A percentile compares a stretch with the other conserved stretches of the same genome.
Evolutionary conservation across 2,888 invertebrate species (phyloP).

Genomic region (Napeogenes sylphis): DNA sequence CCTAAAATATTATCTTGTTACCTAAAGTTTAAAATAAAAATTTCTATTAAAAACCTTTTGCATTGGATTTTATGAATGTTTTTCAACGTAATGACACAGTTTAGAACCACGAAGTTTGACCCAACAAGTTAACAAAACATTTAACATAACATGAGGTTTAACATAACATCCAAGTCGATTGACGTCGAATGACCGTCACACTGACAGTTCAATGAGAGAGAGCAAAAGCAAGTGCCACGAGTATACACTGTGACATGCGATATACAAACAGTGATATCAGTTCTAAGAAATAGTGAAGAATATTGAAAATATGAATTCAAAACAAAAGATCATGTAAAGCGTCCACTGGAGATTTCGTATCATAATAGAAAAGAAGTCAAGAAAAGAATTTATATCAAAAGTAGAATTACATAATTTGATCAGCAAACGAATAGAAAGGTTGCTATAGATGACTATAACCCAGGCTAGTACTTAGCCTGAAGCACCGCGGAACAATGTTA

Average conservation of each 20-base stretch:
- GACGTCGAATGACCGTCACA: constrained; percentile 35
- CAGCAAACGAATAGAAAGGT: not conserved
- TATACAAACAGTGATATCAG: constrained; percentile 10
- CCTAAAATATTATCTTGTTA: not conserved
- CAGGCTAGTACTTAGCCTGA: constrained; percentile 13
- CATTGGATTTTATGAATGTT: too few species aligned
- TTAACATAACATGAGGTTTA: constrained; percentile 20
- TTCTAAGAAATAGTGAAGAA: constrained; percentile 1
- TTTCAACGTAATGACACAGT: too few species aligned
- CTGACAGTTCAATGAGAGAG: constrained; percentile 36
- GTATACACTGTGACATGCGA: constrained; percentile 22
- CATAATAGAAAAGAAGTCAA: too few species aligned
- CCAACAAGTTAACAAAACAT: not conserved
- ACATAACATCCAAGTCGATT: constrained; percentile 28
- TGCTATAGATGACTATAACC: constrained; percentile 10
- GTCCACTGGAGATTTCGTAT: too few species aligned
- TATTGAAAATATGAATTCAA: too few species aligned
- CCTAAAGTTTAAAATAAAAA: too few species aligned
- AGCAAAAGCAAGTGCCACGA: constrained; percentile 29
- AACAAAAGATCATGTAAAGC: too few species aligned
- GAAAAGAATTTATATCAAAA: too few species aligned
- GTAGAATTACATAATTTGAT: too few species aligned
- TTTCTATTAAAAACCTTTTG: too few species aligned
- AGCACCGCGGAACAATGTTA: constrained; percentile 28
- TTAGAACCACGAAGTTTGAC: not conserved